Evolutionary conservation across 2,888 invertebrate genomes (phyloP), one percentile per base, ranked within the genome.

Genomic region (Luperina nickerlii): DNA sequence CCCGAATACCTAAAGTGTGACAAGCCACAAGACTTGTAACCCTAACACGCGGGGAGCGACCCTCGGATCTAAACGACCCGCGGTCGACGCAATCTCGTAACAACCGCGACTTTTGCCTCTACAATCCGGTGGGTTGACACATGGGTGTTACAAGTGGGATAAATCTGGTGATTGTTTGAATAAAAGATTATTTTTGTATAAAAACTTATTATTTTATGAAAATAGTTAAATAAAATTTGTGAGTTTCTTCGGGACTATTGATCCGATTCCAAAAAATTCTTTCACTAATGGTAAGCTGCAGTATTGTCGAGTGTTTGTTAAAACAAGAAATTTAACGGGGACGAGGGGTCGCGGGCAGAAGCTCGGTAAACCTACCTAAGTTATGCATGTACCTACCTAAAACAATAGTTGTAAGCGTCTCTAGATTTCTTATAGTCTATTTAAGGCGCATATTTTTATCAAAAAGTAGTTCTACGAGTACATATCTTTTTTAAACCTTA

Each of bases 21-120:
- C 89, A 91, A 90, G 85, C 91, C 88, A 90, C 89, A 90, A 88
- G 84, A 88, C 83, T 90, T 91, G 92, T 92, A 93, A 93, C 93
- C 94, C 93, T 93, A 91, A 91, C 91, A 90, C 84, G 89, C 90
- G 90, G 92, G 93, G 92, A 88, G 90, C 90, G 90, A 93, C 93
- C 94, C 93, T 86, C 87, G 81, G 70, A 82, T 84, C 87, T 81
- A 83, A 78, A 82, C 89, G 86, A 88, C 89, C 90, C 93, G 84
- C 88, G 88, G 82, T 84, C 89, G 89, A 74, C 89, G 89, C 93
- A 92, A 92, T 93, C 93, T 90, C 90, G 88, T 90, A 90, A 91
- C 91, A 83, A 88, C 84, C 86, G 83, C 92, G 93, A 93, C 92
- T 93, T 92, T 93, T 92, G 93, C 90, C 90, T 92, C 87, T 88